Percentiles rank a stretch among this genome's conserved stretches.
These are phyloP conservation scores for Scytalopus superciliaris DNA, from an alignment of 2,113 vertebrate species.

Conservation along the genomic window DNA sequence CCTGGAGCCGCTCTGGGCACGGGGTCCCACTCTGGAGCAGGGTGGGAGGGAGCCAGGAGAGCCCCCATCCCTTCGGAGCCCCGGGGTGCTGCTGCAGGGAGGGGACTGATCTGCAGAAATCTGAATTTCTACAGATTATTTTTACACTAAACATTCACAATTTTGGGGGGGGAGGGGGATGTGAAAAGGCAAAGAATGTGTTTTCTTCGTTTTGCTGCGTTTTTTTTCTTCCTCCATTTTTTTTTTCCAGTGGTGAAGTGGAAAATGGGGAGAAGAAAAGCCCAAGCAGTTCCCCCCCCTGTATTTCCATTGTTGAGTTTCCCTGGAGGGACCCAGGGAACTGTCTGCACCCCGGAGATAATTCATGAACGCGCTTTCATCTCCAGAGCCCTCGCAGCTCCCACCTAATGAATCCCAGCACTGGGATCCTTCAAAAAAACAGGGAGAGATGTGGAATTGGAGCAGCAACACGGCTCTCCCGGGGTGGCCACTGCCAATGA, in stretches of 20 bases:
- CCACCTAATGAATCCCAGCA: background rate
- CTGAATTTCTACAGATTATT: background rate
- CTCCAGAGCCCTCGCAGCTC: background rate
- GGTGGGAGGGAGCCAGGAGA: background rate
- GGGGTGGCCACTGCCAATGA: background rate
- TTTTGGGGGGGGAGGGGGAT: background rate
- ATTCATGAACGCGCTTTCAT: background rate
- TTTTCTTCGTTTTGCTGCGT: background rate
- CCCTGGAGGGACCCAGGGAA: background rate
- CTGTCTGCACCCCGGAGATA: background rate
- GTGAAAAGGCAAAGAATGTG: background rate
- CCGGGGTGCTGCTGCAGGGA: background rate
- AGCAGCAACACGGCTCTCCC: background rate
- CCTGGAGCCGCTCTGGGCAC: background rate
- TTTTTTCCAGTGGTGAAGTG: background rate
- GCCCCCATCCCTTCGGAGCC: background rate
- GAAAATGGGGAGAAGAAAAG: background rate
- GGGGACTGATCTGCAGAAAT: background rate
- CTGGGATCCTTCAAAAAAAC: background rate
- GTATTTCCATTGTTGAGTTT: background rate
- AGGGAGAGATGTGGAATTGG: background rate
- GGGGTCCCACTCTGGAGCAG: rapidly evolving
- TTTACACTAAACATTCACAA: background rate
- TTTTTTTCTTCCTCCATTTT: background rate
- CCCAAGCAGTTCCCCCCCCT: background rate